These are phyloP conservation scores for Tiphia femorata DNA, from an alignment of 2,888 invertebrate genomes.

Conservation along the genomic window DNA sequence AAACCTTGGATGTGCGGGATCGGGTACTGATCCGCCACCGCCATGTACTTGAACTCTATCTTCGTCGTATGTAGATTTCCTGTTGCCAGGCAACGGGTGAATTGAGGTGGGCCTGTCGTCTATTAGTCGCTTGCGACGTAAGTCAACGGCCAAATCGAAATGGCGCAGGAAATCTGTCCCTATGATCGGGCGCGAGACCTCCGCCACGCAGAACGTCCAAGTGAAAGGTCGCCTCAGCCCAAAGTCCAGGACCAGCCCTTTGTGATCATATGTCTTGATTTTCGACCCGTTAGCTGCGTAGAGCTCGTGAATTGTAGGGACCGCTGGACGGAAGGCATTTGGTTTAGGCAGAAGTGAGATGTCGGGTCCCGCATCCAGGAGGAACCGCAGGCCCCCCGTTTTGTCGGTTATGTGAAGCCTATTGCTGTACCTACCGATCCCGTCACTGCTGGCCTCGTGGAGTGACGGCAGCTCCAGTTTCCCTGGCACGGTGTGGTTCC, in stretches of 20 bases:
- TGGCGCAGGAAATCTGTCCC: background rate
- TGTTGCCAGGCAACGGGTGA: too few species aligned
- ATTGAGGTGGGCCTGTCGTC: background rate
- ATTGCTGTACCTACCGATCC: background rate
- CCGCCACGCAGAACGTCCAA: background rate
- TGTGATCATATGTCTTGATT: background rate
- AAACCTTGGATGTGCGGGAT: too few species aligned
- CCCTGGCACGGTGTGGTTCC: background rate
- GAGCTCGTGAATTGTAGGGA: background rate
- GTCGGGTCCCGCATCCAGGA: too few species aligned
- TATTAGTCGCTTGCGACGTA: background rate
- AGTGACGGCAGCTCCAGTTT: background rate
- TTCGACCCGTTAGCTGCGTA: background rate
- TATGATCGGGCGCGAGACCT: background rate
- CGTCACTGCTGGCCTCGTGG: background rate
- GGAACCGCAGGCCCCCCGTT: background rate
- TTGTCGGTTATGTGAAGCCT: background rate
- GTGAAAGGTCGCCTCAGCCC: background rate
- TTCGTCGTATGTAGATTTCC: too few species aligned
- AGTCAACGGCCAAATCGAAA: background rate
- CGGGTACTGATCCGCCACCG: too few species aligned
- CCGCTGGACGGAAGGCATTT: background rate
- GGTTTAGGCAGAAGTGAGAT: background rate
- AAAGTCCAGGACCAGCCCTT: background rate
- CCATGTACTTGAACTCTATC: too few species aligned